A percentile compares a stretch with the other conserved stretches of the same genome.
Evolutionary conservation across 1,140 invertebrate species (phyloP).

Genomic region (Lucilia cuprina): DNA sequence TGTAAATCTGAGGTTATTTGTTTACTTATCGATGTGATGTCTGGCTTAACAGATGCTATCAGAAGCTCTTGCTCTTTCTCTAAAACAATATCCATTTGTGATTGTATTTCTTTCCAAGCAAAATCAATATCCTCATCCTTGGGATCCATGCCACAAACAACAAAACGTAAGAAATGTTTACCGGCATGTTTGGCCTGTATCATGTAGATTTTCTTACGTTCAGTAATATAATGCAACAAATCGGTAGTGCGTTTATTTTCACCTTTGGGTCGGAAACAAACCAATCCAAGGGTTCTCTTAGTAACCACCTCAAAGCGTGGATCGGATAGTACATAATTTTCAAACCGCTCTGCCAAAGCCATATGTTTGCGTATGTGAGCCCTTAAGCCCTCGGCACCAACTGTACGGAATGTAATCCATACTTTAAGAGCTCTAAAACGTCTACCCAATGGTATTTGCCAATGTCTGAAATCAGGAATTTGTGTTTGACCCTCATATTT

Average conservation of each 20-base stretch:
- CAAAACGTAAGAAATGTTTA: conserved; percentile 82
- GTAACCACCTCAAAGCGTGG: conserved; percentile 80
- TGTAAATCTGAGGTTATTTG: conserved; percentile 28
- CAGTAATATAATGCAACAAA: conserved; percentile 78
- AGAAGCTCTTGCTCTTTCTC: background rate
- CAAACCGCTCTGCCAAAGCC: conserved; percentile 78
- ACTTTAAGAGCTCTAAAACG: conserved; percentile 91
- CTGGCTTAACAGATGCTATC: background rate
- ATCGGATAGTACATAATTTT: conserved; percentile 73
- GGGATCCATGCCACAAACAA: conserved; percentile 78
- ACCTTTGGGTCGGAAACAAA: conserved; percentile 87
- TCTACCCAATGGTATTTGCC: conserved; percentile 91
- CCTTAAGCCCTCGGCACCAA: conserved; percentile 83
- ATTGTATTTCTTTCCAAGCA: conserved; percentile 82
- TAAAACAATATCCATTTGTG: conserved; percentile 62
- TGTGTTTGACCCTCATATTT: conserved; percentile 70
- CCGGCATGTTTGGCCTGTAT: conserved; percentile 76
- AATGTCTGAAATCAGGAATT: conserved; percentile 90
- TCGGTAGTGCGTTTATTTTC: conserved; percentile 76
- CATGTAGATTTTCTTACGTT: conserved; percentile 83
- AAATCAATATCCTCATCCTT: conserved; percentile 77
- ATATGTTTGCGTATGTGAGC: conserved; percentile 81
- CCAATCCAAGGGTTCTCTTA: conserved; percentile 78
- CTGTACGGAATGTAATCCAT: conserved; percentile 89
- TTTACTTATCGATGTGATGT: conserved; percentile 8